Evolutionary conservation across 2,888 invertebrate species (phyloP).

Genomic region (Anodontia alba): DNA sequence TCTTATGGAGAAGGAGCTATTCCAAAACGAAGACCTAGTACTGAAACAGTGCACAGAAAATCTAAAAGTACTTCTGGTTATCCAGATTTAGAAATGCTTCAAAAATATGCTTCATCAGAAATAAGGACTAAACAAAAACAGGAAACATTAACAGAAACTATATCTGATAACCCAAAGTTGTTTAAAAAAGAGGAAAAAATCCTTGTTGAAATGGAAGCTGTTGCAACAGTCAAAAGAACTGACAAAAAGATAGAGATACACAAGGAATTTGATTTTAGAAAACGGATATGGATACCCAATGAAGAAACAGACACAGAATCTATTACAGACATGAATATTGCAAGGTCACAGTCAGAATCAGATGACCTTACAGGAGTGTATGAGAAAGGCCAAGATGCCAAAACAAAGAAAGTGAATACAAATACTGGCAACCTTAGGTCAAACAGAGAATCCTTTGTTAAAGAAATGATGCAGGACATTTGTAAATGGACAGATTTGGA

Average conservation of each 20-base stretch:
- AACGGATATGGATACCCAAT: neutral
- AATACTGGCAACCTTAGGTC: neutral
- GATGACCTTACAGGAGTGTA: neutral
- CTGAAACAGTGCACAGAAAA: neutral
- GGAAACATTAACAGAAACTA: too few relatives aligned
- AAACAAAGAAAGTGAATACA: neutral
- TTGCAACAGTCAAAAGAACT: neutral
- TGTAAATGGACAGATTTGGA: neutral
- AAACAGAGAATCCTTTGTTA: neutral
- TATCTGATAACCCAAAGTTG: too few relatives aligned
- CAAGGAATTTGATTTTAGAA: neutral
- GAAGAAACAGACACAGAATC: neutral
- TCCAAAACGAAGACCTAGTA: neutral
- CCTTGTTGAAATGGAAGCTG: neutral
- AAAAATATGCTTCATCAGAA: too few relatives aligned
- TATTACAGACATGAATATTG: neutral
- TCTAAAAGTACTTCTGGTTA: neutral
- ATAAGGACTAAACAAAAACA: too few relatives aligned
- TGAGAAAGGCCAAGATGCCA: neutral
- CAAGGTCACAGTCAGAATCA: neutral
- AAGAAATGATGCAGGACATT: neutral
- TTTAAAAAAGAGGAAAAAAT: neutral
- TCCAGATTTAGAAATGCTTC: neutral
- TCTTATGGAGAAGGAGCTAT: too few relatives aligned
- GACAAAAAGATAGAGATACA: neutral